Conservation (phyloP, 2,888 invertebrate genomes). For the Ischnus inquisitorius region DNA sequence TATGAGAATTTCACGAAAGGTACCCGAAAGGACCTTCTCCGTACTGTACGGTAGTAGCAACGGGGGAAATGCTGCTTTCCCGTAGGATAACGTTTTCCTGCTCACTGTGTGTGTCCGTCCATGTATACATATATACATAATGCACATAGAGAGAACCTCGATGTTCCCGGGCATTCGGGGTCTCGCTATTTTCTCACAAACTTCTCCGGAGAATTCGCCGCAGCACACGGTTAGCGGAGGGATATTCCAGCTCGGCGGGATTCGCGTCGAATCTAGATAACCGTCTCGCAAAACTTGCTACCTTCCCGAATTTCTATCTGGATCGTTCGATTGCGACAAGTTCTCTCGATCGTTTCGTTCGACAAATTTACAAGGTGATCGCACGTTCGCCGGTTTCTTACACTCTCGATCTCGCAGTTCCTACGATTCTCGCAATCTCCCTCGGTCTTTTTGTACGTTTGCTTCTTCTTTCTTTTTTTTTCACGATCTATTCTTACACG, state of each 20-base stretch:
- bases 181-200: constrained; percentile 38
- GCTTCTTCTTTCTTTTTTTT: background rate
- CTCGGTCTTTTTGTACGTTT: background rate
- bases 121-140: background rate
- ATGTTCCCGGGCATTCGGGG: constrained; percentile 44
- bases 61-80: background rate
- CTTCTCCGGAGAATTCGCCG: constrained; percentile 71
- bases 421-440: background rate
- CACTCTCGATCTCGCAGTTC: background rate
- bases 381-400: constrained; percentile 20
- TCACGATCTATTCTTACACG: background rate
- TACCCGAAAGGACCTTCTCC: background rate
- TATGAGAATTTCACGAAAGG: constrained; percentile 52
- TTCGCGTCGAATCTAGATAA: constrained; percentile 66
- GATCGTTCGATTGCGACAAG: constrained; percentile 21
- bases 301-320: constrained; percentile 17
- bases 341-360: constrained; percentile 26
- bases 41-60: background rate
- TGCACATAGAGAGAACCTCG: constrained; percentile 24
- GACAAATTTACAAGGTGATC: constrained; percentile 52
- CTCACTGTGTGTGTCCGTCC: no score
- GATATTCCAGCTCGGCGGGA: constrained; percentile 77
- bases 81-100: constrained; percentile 36
- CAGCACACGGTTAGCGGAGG: constrained; percentile 9
- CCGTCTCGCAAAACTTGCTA: constrained; percentile 45